Evolutionary conservation across 2,888 invertebrate genomes (phyloP), one percentile per base, ranked within the genome.

Genomic region (Rhingia rostrata): DNA sequence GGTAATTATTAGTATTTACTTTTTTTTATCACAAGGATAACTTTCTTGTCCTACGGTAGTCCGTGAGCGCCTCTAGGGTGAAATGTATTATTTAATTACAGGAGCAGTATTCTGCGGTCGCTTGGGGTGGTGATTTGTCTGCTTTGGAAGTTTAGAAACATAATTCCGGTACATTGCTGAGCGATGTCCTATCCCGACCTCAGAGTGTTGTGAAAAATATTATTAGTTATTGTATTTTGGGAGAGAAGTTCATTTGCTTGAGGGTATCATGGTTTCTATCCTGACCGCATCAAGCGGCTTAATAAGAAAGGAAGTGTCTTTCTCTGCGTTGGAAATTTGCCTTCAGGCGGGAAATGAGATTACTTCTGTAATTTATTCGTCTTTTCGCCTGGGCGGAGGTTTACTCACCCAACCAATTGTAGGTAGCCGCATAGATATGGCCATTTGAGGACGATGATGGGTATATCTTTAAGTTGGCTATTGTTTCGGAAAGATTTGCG

Each of bases 271-370:
- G n/a, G n/a, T n/a, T n/a, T n/a, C n/a, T 56, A 37, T 45, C 69
- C 32, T 47, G 56, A 37, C 10, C n/a, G 54, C 35, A 54, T 54
- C 14, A 56, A 47, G 12, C 10, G 10, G 58, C 41, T 64, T 64
- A 70, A 70, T 73, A 70, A 56, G 43, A 4, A 35, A 22, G n/a
- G 39, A 69, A 63, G 14, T 56, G 33, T 37, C 30, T 47, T 22
- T 49, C 56, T 35, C 30, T 51, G 14, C 66, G 66, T 47, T 41
- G 37, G 39, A 41, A 53, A 66, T 73, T 73, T 73, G 73, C n/a
- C 73, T 54, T 22, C 67, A 41, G 66, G 60, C 73, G 61, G 79
- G 73, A 73, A 80, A 73, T 73, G 60, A 73, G 66, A 80, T 80
- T 73, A 73, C 54, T 43, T 47, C 45, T 60, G 79, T 73, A 80